These are phyloP conservation scores for Microtus montanus DNA, from an alignment of 2,113 vertebrate genomes.

Conservation along the genomic window DNA sequence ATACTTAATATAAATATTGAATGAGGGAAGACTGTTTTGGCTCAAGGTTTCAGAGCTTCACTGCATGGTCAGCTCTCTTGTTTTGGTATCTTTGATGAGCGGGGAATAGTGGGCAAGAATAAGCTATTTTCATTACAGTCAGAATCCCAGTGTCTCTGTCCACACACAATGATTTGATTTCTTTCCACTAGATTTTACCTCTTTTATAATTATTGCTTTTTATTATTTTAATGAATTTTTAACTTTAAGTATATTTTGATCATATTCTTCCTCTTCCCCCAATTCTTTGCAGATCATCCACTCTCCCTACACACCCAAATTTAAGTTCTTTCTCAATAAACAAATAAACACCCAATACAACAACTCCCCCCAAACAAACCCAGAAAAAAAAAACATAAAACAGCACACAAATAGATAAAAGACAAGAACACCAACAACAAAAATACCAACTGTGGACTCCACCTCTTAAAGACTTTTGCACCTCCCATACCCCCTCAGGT, in stretches of 20 bases:
- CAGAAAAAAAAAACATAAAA: background rate
- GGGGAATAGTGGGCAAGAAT: background rate
- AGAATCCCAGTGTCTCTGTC: background rate
- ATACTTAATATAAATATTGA: background rate
- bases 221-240: background rate
- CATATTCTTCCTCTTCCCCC: background rate
- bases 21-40: background rate
- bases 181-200: background rate
- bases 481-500: rapidly evolving
- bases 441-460: background rate
- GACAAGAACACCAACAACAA: background rate
- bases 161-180: background rate
- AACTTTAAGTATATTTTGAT: background rate
- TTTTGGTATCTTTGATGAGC: background rate
- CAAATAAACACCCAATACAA: background rate
- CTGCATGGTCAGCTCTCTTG: background rate
- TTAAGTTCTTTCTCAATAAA: background rate
- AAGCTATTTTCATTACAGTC: background rate
- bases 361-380: background rate
- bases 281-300: background rate
- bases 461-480: no score
- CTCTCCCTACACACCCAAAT: background rate
- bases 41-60: background rate
- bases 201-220: background rate
- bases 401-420: no score